These are phyloP conservation scores for Peromyscus attwateri DNA, from an alignment of 2,797 vertebrate species.

Conservation along the genomic window DNA sequence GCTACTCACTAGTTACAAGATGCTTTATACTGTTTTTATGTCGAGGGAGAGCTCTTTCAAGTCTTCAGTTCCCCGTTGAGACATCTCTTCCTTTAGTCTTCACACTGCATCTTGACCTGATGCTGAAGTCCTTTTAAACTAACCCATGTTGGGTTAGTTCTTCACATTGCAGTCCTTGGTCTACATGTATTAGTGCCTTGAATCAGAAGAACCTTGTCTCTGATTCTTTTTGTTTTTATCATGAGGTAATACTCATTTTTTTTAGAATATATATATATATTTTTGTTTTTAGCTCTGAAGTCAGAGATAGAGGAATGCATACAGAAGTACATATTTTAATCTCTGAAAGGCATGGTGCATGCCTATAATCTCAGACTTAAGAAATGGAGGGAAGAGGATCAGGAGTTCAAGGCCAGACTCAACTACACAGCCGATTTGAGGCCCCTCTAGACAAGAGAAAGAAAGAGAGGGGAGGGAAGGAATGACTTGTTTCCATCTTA, in stretches of 20 bases:
- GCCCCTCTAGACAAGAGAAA: neutral
- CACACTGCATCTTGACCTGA: neutral
- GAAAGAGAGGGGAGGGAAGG: too few relatives aligned
- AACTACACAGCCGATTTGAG: neutral
- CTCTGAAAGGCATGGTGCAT: neutral
- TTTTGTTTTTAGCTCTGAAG: constrained; percentile 37
- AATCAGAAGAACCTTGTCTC: neutral
- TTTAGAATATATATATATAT: neutral
- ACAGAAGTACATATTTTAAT: neutral
- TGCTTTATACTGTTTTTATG: neutral
- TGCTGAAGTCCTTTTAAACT: neutral
- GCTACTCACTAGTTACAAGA: neutral
- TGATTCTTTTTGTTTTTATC: neutral
- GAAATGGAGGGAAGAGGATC: neutral
- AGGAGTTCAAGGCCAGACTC: neutral
- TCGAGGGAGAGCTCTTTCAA: neutral
- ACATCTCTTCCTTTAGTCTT: neutral
- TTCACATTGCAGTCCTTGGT: neutral
- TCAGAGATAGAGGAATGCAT: neutral
- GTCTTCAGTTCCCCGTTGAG: neutral
- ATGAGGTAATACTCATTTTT: neutral
- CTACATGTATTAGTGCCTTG: neutral
- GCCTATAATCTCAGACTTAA: neutral
- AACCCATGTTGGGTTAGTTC: neutral
- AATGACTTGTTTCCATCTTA: neutral